Evolutionary conservation across 2,113 vertebrate species (phyloP), one percentile per base, ranked within the genome.

Genomic region (Lasiurus cinereus): DNA sequence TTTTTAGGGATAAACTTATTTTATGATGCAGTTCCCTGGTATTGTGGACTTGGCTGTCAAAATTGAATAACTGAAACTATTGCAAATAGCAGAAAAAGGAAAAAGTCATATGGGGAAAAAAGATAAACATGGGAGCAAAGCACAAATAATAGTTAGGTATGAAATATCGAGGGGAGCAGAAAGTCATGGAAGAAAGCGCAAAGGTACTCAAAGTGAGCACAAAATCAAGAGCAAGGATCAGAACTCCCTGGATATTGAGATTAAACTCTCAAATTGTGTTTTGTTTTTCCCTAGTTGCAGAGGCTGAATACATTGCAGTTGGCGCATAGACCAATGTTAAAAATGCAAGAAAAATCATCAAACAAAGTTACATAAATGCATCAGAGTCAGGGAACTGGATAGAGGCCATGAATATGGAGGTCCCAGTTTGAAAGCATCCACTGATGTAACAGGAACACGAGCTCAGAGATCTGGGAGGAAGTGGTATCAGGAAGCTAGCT

Each of bases 91-190:
- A 19, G 31, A 54, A 80, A 88, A 88, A 24, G 9, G 33, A 43
- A 69, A 15, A 91, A 67, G 12, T 66, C 19, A 33, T 1, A 21
- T 9, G 22, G 59, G 12, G 0, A n/a, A 64, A 84, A 48, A 48
- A 66, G 18, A 54, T 13, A 46, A 70, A 73, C 74, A 39, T 14
- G 10, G 2, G 5, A 62, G 4, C 14, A 24, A 76, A 79, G 6
- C 3, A 29, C 12, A 3, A 6, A n/a, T 21, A 3, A n/a, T 21
- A 3, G 7, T 48, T 36, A 11, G 2, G 16, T 16, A 9, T 74
- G 15, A 70, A 94, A 86, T 9, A 3, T 50, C 62, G 90, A 11
- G 14, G 10, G 64, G 18, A 15, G 6, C 16, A 69, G 27, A 52
- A 82, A 67, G 27, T 6, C 9, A 31, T 43, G 67, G 31, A 89